A percentile compares a stretch with the other conserved stretches of the same genome.
phyloP scores from a whole-genome alignment of 92 coral and sea anemone genomes.

The Desmophyllum pertusum region DNA sequence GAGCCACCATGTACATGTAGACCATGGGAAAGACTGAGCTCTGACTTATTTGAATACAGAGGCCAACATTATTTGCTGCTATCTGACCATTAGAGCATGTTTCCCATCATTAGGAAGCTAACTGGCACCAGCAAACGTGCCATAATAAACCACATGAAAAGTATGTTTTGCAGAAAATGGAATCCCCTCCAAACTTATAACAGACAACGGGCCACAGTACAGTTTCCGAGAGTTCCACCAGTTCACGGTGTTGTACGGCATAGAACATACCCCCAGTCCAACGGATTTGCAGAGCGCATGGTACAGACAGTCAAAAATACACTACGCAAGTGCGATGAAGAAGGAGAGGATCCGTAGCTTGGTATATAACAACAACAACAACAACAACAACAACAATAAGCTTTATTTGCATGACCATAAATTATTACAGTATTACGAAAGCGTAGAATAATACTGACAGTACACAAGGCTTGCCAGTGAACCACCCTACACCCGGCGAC shows the following conservation, averaged over 20 bases:
- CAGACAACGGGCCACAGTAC: slow-evolving; percentile 26
- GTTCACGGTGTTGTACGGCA: slow-evolving; percentile 5
- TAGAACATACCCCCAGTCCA: slow-evolving; percentile 27
- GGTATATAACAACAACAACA: too few species aligned
- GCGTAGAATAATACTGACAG: too few species aligned
- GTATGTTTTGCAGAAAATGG: slow-evolving; percentile 44
- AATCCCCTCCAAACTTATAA: slow-evolving; percentile 1
- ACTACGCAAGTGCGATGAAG: slow-evolving; percentile 49
- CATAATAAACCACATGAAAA: slow-evolving; percentile 59
- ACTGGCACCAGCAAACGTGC: slow-evolving; percentile 51
- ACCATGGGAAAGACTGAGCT: slow-evolving; percentile 56
- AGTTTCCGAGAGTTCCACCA: background rate
- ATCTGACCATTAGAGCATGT: slow-evolving; percentile 67
- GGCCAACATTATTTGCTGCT: slow-evolving; percentile 42
- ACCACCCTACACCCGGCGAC: too few species aligned
- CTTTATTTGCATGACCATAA: too few species aligned
- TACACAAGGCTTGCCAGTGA: too few species aligned
- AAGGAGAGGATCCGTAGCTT: slow-evolving; percentile 59
- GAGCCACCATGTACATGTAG: slow-evolving; percentile 50
- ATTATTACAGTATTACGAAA: too few species aligned
- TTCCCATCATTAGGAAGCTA: slow-evolving; percentile 50
- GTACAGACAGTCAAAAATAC: slow-evolving; percentile 55
- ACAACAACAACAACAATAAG: too few species aligned
- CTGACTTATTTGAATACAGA: slow-evolving; percentile 52
- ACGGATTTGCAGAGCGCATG: slow-evolving; percentile 58